phyloP scores from a whole-genome alignment of 37 sponge, comb jelly and placozoan species.

The Crambe crambe region DNA sequence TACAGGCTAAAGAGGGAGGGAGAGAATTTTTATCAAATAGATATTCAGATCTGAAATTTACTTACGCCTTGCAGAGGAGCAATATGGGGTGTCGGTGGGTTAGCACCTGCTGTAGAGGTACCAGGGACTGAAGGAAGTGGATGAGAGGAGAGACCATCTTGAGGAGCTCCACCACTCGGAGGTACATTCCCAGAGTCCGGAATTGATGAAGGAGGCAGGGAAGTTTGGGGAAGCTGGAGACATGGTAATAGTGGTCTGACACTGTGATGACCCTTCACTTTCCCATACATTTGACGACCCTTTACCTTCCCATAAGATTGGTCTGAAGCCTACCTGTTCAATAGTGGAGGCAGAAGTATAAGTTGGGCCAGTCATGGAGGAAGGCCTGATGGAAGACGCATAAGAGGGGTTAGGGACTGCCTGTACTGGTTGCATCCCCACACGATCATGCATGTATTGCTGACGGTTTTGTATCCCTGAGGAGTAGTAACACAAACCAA shows the following conservation, averaged over 20 bases:
- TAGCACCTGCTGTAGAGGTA: background rate
- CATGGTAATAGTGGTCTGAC: too few species aligned
- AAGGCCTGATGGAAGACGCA: background rate
- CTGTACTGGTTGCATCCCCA: slow-evolving; percentile 39
- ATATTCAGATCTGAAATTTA: background rate
- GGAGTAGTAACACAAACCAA: too few species aligned
- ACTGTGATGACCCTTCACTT: too few species aligned
- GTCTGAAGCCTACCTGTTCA: background rate
- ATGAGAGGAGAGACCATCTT: too few species aligned
- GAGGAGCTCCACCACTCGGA: background rate
- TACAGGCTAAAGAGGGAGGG: slow-evolving; percentile 1
- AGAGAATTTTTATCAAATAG: too few species aligned
- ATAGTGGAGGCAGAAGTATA: background rate
- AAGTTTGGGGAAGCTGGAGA: background rate
- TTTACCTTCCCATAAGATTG: too few species aligned
- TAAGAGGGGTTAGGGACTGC: slow-evolving; percentile 57
- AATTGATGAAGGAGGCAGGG: background rate
- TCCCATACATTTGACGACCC: too few species aligned
- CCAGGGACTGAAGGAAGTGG: background rate
- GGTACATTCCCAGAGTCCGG: background rate
- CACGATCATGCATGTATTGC: background rate
- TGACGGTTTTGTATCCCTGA: background rate
- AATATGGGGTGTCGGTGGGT: background rate
- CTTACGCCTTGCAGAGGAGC: background rate
- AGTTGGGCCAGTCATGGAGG: background rate